Evolutionary conservation across 2,797 vertebrate species (phyloP), one percentile per base, ranked within the genome.

Genomic region (Lagocephalus sceleratus): DNA sequence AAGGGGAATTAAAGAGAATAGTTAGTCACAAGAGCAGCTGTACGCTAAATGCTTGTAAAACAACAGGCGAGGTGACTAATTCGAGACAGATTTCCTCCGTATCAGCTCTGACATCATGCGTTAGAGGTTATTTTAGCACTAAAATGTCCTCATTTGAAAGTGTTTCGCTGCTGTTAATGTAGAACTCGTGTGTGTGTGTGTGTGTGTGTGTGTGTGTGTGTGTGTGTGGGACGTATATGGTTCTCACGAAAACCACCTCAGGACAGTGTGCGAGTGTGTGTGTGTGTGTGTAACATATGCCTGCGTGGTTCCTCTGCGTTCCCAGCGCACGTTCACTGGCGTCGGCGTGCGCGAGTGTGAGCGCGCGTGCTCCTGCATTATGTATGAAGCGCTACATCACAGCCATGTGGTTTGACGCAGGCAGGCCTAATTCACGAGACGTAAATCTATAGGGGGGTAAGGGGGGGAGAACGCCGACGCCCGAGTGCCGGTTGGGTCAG

Each of bases 401-500:
- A 59, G 47, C 61, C 55, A 54, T 61, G 66, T 70, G 66, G 32
- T 48, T 57, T 43, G 52, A 51, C 63, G 71, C 61, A 35, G 26
- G 68, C 40, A 6, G 39, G 35, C 60, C 52, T 47, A 57, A 73
- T 62, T 58, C 56, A 40, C 35, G 5, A 16, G 25, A 46, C 53
- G 71, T 78, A 50, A 82, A 82, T 81, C 38, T 15, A 14, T 0
- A 44, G 46, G 47, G 55, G 63, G 47, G n/a, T n/a, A n/a, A n/a
- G n/a, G n/a, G n/a, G n/a, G n/a, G n/a, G n/a, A n/a, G n/a, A n/a
- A 59, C 1, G 39, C 45, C 46, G 5, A 17, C 40, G 10, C 39
- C 2, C 39, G 12, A 15, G 39, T 19, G 40, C 19, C 7, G 2
- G 40, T 19, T 35, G 32, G 12, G 12, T 14, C 32, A 35, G 32